Evolutionary conservation across 64 coral and sea anemone species (phyloP), one percentile per base, ranked within the genome.

Genomic region (Montipora cactus): DNA sequence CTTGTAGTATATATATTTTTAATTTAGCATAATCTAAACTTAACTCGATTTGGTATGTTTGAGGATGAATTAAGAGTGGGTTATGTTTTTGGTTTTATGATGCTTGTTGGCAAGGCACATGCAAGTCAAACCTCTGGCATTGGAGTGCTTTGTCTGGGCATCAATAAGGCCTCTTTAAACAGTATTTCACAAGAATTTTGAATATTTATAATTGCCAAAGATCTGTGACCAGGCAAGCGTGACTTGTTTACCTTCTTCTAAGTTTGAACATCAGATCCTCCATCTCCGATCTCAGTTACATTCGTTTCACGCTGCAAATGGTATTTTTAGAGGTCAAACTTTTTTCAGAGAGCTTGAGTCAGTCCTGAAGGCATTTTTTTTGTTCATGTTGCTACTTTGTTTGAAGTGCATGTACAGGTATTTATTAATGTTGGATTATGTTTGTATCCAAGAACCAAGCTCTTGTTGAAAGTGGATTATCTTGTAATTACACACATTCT

Each of bases 1-100:
- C 87, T 89, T 76, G 75, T 77, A 89, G 87, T 77, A 61, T 89
- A 89, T 89, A 77, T 89, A 89, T 89, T 89, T 89, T 89, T 89
- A 89, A 89, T 89, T 89, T 89, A 89, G 87, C 87, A 89, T 89
- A 89, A 89, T 76, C 87, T 78, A 89, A 89, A 89, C 75, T 78
- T 77, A 89, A 89, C 87, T 78, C 76, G 87, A 89, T 89, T 89
- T 89, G 37, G 52, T 58, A 61, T 76, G 51, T 76, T 89, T 89
- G 75, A 59, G 71, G 50, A 28, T 58, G 14, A 15, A 61, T 72
- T 49, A 71, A 22, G 66, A 47, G 45, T 15, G 59, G 12, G 66
- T 83, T 67, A 72, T 22, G 19, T 71, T 86, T 59, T 59, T 19
- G 45, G 2, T 50, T 44, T 13, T 7, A 47, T 11, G 71, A 47